Base-by-base conservation (phyloP, 2,113 vertebrate genomes). In the Lagopus leucura region DNA sequence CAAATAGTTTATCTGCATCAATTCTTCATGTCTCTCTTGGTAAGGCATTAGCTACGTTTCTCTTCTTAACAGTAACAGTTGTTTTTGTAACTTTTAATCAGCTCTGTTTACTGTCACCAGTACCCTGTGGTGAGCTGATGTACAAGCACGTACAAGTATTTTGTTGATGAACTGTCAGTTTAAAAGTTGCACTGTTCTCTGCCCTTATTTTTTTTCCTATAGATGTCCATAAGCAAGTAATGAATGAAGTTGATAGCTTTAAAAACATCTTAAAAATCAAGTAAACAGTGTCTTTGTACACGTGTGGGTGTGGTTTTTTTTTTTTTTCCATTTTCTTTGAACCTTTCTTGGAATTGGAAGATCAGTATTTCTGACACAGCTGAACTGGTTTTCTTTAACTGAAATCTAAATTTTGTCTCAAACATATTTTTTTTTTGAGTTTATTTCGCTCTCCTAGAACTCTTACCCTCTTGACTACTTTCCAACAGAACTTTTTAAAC, bases 1-100 rank as follows among this genome's bases (percentile, higher is more conserved):
- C 98, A 98, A 77, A 98, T 99, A 84, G 97, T 99, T 66, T 99
- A 99, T 89, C 97, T 99, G 32, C 99, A 99, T 96, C 98, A 98
- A 81, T 99, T 99, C 95, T 96, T 99, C 87, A 98, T 98, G 98
- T 98, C 98, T 73, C 97, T 99, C 60, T 92, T 99, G 99, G 99
- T 99, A 97, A 98, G 99, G 22, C 67, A 8, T 22, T 9, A 30
- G 4, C 50, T 91, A 61, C 16, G 52, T 9, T 84, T 73, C 19
- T 84, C 55, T 55, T 61, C 18, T 74, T 89, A 36, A n/a, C 13
- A 38, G 75, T 0, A 8, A 5, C 45, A 52, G 7, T 18, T 30
- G 10, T n/a, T 18, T 22, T 21, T 20, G 28, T n/a, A 57, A n/a
- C 54, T 55, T 55, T 55, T 55, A 58, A 5, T 61, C 27, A 32